Base-by-base conservation (phyloP, 2,113 vertebrate species). In the Falcunculus frontatus region DNA sequence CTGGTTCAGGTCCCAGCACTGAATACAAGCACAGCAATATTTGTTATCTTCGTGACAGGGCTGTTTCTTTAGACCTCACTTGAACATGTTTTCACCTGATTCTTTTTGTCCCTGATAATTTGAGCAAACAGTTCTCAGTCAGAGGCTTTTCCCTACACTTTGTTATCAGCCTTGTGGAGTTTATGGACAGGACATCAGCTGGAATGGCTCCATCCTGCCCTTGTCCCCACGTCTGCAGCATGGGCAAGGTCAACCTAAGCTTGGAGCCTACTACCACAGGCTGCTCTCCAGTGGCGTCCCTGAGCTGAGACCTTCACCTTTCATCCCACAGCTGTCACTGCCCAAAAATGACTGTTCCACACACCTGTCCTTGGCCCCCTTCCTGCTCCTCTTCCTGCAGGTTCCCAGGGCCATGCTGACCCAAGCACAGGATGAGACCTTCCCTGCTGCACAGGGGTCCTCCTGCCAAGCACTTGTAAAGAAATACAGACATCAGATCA, bases 41-140 rank as follows among this genome's bases (percentile, higher is more conserved):
- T 78, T 90, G 57, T 84, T 86, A 62, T 49, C 56, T 84, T 68
- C 0, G 0, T 70, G 73, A 77, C 76, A 84, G 41, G 35, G 41
- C 52, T 88, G 29, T 72, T 81, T 75, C 73, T 89, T 72, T 56
- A 70, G 72, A 79, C 73, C 60, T 74, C 35, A 65, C 55, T 37
- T 67, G 64, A 91, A 35, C 67, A 49, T 32, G 52, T 50, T 12
- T 39, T 80, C 82, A 69, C 62, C 67, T 78, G 53, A 63, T n/a
- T 52, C 89, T 79, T 96, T 96, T 93, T 85, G 41, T 87, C 82
- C 47, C 77, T 73, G 20, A 83, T 78, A 92, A 77, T 70, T 63
- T 92, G 74, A 92, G 78, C 74, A 89, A 96, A 81, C 2, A 8
- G 87, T 70, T 78, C 57, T 70, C 27, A 49, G 44, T 83, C 67